Base-by-base conservation (phyloP, 2,797 vertebrate genomes). In the Amphiprion clarkii region DNA sequence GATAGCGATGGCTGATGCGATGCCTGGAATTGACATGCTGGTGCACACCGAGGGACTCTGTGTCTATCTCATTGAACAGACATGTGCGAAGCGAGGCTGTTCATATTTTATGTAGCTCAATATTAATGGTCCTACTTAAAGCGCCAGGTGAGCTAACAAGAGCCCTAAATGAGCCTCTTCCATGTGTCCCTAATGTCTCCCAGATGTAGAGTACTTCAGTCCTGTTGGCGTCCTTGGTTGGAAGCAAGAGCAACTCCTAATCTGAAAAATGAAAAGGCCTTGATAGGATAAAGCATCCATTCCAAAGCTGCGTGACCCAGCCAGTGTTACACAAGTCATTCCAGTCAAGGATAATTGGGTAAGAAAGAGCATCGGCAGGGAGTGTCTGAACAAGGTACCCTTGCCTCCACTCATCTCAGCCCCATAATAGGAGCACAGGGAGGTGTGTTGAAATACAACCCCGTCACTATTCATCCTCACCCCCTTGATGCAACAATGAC, bases 141-240 rank as follows among this genome's bases (percentile, higher is more conserved):
- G 81, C 56, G 55, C 87, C 90, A 93, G 92, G 93, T 94, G 93
- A 93, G 91, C 92, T 91, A 92, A 91, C 84, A 89, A 87, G 87
- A 87, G 76, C 86, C 74, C 83, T 69, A 89, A 94, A 91, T 89
- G 88, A 91, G 88, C 89, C 83, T 92, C 87, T 86, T 91, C 92
- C 81, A 90, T 84, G 87, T 91, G 87, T 80, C 81, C 73, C 68
- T 93, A 93, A 93, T 90, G 82, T 65, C 82, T 93, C 89, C 90
- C 93, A 93, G 89, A 93, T 93, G 92, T 74, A 48, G 71, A 74
- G 71, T 29, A 67, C 76, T 84, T 71, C 75, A 73, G 85, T 82
- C 76, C 62, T 69, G 67, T 66, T 77, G 75, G 76, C 78, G 85
- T 89, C 91, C 87, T 92, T 91, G 90, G 88, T 76, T 81, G 74